A percentile compares a stretch with the other conserved stretches of the same genome.
Evolutionary conservation across 2,797 vertebrate species (phyloP).

Genomic region (Cuculus canorus): DNA sequence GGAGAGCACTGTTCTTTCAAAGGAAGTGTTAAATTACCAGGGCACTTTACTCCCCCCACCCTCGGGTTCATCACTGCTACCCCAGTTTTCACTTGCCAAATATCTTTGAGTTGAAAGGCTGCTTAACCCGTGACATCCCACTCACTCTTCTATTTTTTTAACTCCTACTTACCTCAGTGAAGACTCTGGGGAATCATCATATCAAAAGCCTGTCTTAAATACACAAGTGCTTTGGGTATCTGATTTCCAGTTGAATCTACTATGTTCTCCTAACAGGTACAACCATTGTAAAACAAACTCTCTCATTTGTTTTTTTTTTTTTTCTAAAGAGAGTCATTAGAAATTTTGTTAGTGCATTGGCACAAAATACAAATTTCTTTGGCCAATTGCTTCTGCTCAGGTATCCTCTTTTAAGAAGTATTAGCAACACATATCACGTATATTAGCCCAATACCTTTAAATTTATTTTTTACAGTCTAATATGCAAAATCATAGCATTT

Average conservation of each 20-base stretch:
- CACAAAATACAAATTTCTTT: constrained; percentile 34
- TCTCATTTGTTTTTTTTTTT: background rate
- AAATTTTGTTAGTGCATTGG: constrained; percentile 9
- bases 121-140: constrained; percentile 48
- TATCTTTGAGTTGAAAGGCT: constrained; percentile 4
- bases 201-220: constrained; percentile 21
- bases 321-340: background rate
- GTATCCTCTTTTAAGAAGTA: background rate
- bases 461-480: background rate
- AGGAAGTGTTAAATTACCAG: background rate
- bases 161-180: background rate
- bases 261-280: background rate
- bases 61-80: background rate
- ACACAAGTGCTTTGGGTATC: constrained; percentile 33
- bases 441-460: background rate
- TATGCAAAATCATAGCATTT: background rate
- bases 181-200: constrained; percentile 26
- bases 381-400: background rate
- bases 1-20: background rate
- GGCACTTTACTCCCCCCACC: background rate
- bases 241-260: constrained; percentile 27
- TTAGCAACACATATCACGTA: background rate
- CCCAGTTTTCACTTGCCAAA: background rate
- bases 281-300: constrained; percentile 48
- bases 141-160: background rate